These are phyloP conservation scores for Eira barbara DNA, from an alignment of 2,113 vertebrate genomes.

Conservation along the genomic window DNA sequence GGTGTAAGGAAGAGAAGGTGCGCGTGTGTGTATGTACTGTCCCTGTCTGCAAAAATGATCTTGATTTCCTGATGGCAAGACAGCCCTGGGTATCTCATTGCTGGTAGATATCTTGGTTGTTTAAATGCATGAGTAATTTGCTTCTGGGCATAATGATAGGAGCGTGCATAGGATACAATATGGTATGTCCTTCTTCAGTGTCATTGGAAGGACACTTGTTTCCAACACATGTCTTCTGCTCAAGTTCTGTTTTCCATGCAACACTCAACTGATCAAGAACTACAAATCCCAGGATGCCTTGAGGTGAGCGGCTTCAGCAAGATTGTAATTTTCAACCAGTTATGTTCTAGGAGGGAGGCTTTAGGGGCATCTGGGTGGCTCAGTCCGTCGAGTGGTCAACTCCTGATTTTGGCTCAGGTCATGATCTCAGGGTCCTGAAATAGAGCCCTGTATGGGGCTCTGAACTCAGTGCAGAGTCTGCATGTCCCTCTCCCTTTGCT, in stretches of 20 bases:
- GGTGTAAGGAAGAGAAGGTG: neutral
- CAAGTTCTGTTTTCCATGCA: neutral
- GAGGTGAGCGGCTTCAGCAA: neutral
- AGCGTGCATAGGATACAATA: neutral
- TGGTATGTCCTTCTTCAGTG: neutral
- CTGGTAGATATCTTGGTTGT: neutral
- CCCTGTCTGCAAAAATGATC: neutral
- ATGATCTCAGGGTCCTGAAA: neutral
- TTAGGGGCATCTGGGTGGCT: neutral
- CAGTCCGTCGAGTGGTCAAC: neutral
- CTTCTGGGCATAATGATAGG: neutral
- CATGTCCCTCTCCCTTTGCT: neutral
- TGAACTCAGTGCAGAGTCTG: neutral
- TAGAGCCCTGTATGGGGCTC: neutral
- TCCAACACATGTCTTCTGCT: neutral
- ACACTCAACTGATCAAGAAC: neutral
- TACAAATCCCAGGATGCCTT: constrained; percentile 33
- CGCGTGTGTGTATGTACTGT: neutral
- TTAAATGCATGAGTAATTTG: neutral
- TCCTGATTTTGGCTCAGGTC: neutral
- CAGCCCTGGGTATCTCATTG: neutral
- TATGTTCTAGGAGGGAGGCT: neutral
- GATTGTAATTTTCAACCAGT: neutral
- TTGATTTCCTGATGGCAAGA: neutral
- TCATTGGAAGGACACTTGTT: neutral